Percentiles rank a stretch among this genome's conserved stretches.
Evolutionary conservation across 2,113 vertebrate genomes (phyloP).

Genomic region (Passerina amoena): DNA sequence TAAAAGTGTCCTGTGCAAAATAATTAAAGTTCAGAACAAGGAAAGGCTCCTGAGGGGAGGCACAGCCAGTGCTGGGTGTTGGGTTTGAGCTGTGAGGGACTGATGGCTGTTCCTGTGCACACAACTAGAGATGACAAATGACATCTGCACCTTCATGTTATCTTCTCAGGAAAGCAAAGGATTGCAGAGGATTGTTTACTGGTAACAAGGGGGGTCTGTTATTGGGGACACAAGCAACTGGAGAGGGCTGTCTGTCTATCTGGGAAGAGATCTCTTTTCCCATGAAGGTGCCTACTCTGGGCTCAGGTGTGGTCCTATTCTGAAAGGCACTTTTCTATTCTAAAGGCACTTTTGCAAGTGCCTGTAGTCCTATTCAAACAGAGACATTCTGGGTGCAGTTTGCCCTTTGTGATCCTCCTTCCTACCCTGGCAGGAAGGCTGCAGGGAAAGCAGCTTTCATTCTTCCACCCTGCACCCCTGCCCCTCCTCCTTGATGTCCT

Average conservation of each 20-base stretch:
- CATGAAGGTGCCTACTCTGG: neutral
- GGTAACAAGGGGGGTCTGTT: neutral
- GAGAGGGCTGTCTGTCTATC: neutral
- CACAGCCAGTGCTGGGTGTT: neutral
- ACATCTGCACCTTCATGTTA: neutral
- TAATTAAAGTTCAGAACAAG: neutral
- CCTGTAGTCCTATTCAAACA: neutral
- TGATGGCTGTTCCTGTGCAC: neutral
- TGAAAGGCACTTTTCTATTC: neutral
- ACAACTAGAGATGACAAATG: fast-evolving
- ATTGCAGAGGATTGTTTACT: neutral
- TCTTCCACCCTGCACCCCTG: neutral
- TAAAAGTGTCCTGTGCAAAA: neutral
- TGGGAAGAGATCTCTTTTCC: neutral
- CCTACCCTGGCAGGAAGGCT: neutral
- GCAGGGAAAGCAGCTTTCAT: neutral
- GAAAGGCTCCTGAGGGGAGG: neutral
- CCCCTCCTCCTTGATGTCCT: neutral
- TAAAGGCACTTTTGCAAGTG: neutral
- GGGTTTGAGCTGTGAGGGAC: neutral
- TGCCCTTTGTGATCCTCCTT: neutral
- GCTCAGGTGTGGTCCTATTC: neutral
- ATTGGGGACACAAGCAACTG: neutral
- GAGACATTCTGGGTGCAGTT: neutral
- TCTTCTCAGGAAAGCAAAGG: neutral